A percentile compares a stretch with the other conserved stretches of the same genome.
phyloP scores from a whole-genome alignment of 1,140 invertebrate species.

The Augochlora pura region DNA sequence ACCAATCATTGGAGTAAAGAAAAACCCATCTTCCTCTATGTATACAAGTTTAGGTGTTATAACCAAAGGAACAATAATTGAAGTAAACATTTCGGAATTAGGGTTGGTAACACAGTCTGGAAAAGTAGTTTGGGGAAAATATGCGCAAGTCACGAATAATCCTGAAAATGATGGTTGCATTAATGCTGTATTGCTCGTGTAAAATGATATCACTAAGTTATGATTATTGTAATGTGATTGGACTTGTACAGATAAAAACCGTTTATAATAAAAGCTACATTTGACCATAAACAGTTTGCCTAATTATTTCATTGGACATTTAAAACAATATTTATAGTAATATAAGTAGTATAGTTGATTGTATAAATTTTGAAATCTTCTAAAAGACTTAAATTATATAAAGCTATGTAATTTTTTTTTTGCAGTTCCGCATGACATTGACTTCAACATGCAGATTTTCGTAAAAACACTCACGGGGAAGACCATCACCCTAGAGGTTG shows the following conservation, averaged over 20 bases:
- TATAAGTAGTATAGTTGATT: neutral
- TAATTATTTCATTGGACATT: conserved; percentile 19
- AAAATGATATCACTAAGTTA: conserved; percentile 72
- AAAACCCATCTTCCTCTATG: conserved; percentile 98
- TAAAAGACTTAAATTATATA: neutral
- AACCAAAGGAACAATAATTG: conserved; percentile 98
- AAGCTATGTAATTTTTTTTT: conserved; percentile 8
- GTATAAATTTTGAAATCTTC: neutral
- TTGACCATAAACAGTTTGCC: neutral
- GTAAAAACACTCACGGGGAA: conserved; percentile 97
- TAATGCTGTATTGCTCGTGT: conserved; percentile 98
- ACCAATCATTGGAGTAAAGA: conserved; percentile 99
- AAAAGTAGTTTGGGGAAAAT: conserved; percentile 99
- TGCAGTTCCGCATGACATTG: neutral
- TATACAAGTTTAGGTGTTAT: conserved; percentile 99
- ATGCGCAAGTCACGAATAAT: conserved; percentile 99
- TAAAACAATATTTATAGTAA: neutral
- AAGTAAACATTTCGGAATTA: conserved; percentile 99
- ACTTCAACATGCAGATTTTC: conserved; percentile 92
- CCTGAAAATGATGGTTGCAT: conserved; percentile 99
- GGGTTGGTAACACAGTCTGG: conserved; percentile 99
- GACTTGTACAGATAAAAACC: neutral
- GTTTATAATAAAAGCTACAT: conserved; percentile 21
- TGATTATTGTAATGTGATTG: neutral
- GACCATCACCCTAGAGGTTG: conserved; percentile 96